Conservation (phyloP, 2,888 invertebrate genomes). For the Oscheius onirici region DNA sequence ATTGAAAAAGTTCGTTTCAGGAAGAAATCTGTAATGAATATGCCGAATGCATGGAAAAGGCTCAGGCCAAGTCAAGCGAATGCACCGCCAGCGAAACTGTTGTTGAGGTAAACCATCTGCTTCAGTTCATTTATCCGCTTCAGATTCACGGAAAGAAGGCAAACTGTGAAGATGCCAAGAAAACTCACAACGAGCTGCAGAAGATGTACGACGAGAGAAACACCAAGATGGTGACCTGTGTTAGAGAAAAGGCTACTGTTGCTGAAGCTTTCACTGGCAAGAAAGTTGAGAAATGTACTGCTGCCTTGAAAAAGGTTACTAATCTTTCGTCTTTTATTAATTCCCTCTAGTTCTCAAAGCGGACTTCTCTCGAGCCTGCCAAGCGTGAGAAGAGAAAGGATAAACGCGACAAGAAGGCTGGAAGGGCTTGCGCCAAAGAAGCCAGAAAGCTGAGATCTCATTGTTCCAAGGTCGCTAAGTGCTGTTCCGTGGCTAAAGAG, state of each 20-base stretch:
- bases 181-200: constrained; percentile 25
- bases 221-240: constrained; percentile 26
- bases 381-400: constrained; percentile 35
- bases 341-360: constrained; percentile 10
- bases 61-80: constrained; percentile 28
- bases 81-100: constrained; percentile 23
- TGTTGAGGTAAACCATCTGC: constrained; percentile 7
- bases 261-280: constrained; percentile 25
- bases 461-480: constrained; percentile 51
- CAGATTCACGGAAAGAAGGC: constrained; percentile 27
- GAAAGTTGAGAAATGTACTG: constrained; percentile 27
- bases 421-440: constrained; percentile 44
- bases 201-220: constrained; percentile 17
- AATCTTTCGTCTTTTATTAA: background rate
- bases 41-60: constrained; percentile 31
- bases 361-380: constrained; percentile 21
- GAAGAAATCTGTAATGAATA: constrained; percentile 25
- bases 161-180: constrained; percentile 29
- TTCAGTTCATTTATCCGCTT: background rate
- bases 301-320: constrained; percentile 29
- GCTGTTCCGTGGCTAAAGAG: constrained; percentile 49
- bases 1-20: constrained; percentile 4
- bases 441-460: constrained; percentile 48
- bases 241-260: constrained; percentile 18
- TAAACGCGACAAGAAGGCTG: constrained; percentile 26